Percentiles rank a stretch among this genome's conserved stretches.
Conservation (phyloP, 2,888 invertebrate genomes). For the Scelioninae gen. 1 region DNA sequence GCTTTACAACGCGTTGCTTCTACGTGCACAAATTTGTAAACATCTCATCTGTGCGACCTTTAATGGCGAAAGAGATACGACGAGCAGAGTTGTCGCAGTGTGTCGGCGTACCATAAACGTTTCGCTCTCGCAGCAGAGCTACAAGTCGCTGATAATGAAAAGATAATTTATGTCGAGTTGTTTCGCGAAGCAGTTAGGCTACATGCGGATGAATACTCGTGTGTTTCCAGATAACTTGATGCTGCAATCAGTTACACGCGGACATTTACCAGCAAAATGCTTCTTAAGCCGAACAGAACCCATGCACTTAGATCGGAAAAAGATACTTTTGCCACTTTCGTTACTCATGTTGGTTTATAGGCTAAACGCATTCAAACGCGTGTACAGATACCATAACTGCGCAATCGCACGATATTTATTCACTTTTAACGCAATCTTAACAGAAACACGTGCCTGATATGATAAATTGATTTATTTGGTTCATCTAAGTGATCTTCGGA, state of each 20-base stretch:
- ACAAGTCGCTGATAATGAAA: slow-evolving; percentile 76
- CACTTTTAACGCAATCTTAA: slow-evolving; percentile 15
- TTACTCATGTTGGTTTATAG: slow-evolving; percentile 9
- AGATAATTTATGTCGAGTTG: slow-evolving; percentile 74
- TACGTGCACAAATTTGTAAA: slow-evolving; percentile 68
- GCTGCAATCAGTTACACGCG: slow-evolving; percentile 59
- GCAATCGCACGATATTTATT: slow-evolving; percentile 29
- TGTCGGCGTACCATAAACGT: slow-evolving; percentile 65
- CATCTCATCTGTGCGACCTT: slow-evolving; percentile 59
- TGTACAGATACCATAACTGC: slow-evolving; percentile 24
- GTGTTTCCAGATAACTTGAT: slow-evolving; percentile 62
- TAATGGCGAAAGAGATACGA: slow-evolving; percentile 65
- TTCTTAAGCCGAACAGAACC: slow-evolving; percentile 19
- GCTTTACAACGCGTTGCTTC: slow-evolving; percentile 54
- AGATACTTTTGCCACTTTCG: slow-evolving; percentile 19
- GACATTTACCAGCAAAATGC: slow-evolving; percentile 15
- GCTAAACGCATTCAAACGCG: slow-evolving; percentile 31
- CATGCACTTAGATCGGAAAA: slow-evolving; percentile 34
- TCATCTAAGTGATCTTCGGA: too few relatives aligned
- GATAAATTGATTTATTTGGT: slow-evolving; percentile 15
- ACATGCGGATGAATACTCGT: slow-evolving; percentile 62
- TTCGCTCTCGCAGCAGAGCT: slow-evolving; percentile 57
- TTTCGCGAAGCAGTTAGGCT: slow-evolving; percentile 47
- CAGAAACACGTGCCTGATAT: slow-evolving; percentile 23
- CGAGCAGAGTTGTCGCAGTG: slow-evolving; percentile 61